These are phyloP conservation scores for Lacerta viridis DNA, from an alignment of 2,797 vertebrate genomes.

Conservation along the genomic window DNA sequence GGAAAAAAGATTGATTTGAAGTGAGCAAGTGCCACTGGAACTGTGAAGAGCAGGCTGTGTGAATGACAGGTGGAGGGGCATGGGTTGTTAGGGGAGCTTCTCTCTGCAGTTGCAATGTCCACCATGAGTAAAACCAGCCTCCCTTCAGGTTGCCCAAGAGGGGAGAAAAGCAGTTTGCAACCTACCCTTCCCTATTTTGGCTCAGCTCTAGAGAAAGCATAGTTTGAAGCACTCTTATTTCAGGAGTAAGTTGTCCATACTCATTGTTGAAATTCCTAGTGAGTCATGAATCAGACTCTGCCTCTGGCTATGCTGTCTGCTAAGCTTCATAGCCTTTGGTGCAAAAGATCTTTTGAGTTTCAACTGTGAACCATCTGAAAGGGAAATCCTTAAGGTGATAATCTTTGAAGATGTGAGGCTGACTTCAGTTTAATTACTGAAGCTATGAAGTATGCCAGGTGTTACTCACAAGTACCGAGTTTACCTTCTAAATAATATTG, in stretches of 20 bases:
- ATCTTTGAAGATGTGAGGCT: neutral
- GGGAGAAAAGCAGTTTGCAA: neutral
- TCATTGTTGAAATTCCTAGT: neutral
- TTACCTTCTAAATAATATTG: neutral
- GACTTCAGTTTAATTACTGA: constrained; percentile 7
- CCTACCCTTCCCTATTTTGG: neutral
- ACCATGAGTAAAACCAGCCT: neutral
- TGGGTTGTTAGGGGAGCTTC: neutral
- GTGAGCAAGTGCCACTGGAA: neutral
- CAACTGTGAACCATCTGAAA: neutral
- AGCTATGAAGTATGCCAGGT: neutral
- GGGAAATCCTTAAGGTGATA: neutral
- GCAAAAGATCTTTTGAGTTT: constrained; percentile 7
- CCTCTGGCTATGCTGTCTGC: neutral
- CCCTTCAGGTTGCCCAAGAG: neutral
- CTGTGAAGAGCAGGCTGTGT: neutral
- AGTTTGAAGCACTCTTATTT: neutral
- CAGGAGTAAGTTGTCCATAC: neutral
- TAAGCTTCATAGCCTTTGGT: constrained; percentile 1
- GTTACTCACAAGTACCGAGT: neutral
- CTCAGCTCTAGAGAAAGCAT: neutral
- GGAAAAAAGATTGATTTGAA: neutral
- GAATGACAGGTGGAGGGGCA: neutral
- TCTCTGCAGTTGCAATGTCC: neutral
- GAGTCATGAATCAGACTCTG: neutral